Evolutionary conservation across 2,888 invertebrate species (phyloP).

Genomic region (Dryomyza anilis): DNA sequence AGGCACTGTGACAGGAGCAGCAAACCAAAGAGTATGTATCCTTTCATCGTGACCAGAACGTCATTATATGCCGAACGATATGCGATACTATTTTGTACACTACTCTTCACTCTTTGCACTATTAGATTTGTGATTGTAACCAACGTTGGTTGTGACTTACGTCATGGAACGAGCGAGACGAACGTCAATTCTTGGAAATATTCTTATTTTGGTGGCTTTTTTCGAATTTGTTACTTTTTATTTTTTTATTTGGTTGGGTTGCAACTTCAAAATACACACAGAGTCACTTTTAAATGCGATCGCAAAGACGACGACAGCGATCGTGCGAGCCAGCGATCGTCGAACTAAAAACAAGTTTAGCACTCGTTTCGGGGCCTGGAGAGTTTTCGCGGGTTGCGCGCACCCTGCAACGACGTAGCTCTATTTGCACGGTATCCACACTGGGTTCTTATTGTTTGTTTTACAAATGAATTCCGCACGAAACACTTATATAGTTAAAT

Average conservation of each 20-base stretch:
- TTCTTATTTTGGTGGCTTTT: not conserved
- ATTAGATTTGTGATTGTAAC: too few species aligned
- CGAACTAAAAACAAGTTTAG: conserved; percentile 21
- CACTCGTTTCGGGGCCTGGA: conserved; percentile 14
- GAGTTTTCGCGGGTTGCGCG: conserved; percentile 20
- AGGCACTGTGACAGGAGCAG: conserved; percentile 49
- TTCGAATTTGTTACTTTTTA: too few species aligned
- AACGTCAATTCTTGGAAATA: not conserved
- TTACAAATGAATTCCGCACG: too few species aligned
- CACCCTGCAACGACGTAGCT: not conserved
- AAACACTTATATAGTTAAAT: too few species aligned
- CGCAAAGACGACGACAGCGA: not conserved
- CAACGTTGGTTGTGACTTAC: not conserved
- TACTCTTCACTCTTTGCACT: not conserved
- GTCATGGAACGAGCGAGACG: not conserved
- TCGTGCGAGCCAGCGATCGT: not conserved
- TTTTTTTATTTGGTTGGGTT: not conserved
- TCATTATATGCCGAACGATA: conserved; percentile 11
- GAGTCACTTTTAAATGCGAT: not conserved
- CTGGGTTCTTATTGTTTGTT: not conserved
- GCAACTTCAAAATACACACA: not conserved
- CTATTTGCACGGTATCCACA: not conserved
- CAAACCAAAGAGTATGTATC: conserved; percentile 36
- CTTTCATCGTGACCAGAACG: conserved; percentile 46
- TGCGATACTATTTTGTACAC: conserved; percentile 13